Evolutionary conservation across 2,113 vertebrate genomes (phyloP).

Genomic region (Nannospalax galili): DNA sequence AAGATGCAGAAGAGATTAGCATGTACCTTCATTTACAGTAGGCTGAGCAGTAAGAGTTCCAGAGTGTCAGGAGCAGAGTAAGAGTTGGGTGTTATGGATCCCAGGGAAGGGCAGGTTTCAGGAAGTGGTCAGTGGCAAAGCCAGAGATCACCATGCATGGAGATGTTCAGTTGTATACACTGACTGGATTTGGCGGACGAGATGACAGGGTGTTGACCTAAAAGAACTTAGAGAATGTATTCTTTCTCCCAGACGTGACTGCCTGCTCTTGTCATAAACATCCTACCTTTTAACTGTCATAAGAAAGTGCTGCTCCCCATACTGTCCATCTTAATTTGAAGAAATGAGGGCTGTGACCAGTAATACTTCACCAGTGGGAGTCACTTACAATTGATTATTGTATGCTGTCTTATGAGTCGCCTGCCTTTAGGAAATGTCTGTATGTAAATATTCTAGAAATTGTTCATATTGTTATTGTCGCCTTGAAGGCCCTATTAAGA

Average conservation of each 20-base stretch:
- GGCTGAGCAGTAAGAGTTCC: neutral
- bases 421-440: neutral
- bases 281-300: neutral
- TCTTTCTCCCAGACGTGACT: neutral
- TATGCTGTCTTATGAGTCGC: neutral
- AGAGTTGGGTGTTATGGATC: neutral
- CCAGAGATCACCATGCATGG: neutral
- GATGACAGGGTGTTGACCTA: fast-evolving
- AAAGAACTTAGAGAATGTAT: fast-evolving
- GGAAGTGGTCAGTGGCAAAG: neutral
- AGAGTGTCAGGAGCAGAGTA: too few species aligned
- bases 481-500: neutral
- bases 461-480: neutral
- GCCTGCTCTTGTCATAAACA: neutral
- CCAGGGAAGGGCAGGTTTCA: neutral
- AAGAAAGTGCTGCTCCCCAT: neutral
- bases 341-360: neutral
- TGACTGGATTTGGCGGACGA: neutral
- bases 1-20: neutral
- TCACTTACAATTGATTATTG: conserved; percentile 64
- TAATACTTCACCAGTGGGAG: neutral
- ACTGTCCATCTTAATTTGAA: neutral
- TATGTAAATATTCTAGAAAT: conserved; percentile 50
- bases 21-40: neutral
- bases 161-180: fast-evolving